Percentiles rank a stretch among this genome's conserved stretches.
phyloP scores from a whole-genome alignment of 2,113 vertebrate genomes.

The Aspidoscelis tigris region DNA sequence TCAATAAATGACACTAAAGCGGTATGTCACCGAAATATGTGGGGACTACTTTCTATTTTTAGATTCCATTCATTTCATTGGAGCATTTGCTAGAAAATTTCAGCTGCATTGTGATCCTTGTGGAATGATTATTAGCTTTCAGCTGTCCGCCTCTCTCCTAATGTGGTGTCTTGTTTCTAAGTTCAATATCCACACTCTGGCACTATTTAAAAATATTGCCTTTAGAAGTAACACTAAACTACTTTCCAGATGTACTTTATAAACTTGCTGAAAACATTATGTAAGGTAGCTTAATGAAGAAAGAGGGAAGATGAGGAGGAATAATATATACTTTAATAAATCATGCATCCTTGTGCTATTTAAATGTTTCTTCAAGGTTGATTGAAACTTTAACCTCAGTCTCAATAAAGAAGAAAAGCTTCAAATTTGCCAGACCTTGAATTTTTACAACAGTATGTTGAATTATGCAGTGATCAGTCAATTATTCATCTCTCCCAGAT shows the following conservation, averaged over 20 bases:
- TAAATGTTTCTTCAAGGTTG: constrained; percentile 99
- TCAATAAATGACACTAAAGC: neutral
- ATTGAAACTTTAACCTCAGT: constrained; percentile 99
- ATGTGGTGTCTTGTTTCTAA: constrained; percentile 35
- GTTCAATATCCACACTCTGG: constrained; percentile 30
- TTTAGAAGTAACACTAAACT: constrained; percentile 63
- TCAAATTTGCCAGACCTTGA: constrained; percentile 99
- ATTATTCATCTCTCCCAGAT: constrained; percentile 98
- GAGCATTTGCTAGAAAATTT: neutral
- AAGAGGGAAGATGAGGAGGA: constrained; percentile 77
- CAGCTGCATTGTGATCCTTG: neutral
- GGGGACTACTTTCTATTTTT: neutral
- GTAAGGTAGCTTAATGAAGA: constrained; percentile 81
- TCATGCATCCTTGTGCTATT: constrained; percentile 94
- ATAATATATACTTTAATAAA: constrained; percentile 84
- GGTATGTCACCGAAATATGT: neutral
- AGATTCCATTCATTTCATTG: neutral
- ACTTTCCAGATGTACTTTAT: constrained; percentile 71
- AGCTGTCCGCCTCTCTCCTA: neutral
- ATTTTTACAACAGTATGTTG: constrained; percentile 98
- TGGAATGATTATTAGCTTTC: neutral
- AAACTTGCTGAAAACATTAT: constrained; percentile 73
- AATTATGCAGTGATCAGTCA: constrained; percentile 99
- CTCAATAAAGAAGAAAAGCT: constrained; percentile 95
- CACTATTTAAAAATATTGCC: constrained; percentile 34